These are phyloP conservation scores for Drosophila orosa DNA, from an alignment of 1,140 invertebrate species.

Conservation along the genomic window DNA sequence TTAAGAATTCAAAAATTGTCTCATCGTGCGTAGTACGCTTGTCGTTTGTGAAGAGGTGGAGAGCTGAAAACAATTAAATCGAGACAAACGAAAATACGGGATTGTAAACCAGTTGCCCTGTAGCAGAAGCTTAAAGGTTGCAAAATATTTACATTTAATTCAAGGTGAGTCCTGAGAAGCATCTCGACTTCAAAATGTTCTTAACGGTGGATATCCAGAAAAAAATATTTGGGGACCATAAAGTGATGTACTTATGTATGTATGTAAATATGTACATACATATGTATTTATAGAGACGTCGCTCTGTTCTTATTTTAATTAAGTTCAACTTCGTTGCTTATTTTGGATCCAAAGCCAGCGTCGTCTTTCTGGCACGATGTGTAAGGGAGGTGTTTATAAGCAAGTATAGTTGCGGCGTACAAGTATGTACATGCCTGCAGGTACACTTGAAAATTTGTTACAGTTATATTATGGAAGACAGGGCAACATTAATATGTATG, in stretches of 20 bases:
- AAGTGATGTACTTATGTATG: not conserved
- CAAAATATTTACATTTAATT: constrained; percentile 33
- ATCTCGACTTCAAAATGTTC: not conserved
- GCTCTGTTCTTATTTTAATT: too few species aligned
- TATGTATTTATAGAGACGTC: not conserved
- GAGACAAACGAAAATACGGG: constrained; percentile 32
- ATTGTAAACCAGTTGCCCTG: constrained; percentile 2
- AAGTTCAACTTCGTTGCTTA: too few species aligned
- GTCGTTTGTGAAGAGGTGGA: constrained; percentile 42
- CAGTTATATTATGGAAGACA: not conserved
- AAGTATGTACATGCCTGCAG: not conserved
- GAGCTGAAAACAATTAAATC: constrained; percentile 63
- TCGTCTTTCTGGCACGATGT: too few species aligned
- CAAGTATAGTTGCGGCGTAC: too few species aligned
- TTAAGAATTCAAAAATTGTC: constrained; percentile 38
- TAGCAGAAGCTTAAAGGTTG: not conserved
- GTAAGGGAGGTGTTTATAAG: too few species aligned
- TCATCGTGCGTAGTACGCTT: constrained; percentile 56
- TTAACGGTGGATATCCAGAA: constrained; percentile 1
- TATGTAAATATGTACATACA: not conserved
- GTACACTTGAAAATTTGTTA: not conserved
- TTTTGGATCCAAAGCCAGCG: too few species aligned
- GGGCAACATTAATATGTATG: not conserved
- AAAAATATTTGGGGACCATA: not conserved
- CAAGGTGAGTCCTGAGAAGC: constrained; percentile 46